phyloP scores from a whole-genome alignment of 2,888 invertebrate genomes.

The Chrysotoxum bicinctum region DNA sequence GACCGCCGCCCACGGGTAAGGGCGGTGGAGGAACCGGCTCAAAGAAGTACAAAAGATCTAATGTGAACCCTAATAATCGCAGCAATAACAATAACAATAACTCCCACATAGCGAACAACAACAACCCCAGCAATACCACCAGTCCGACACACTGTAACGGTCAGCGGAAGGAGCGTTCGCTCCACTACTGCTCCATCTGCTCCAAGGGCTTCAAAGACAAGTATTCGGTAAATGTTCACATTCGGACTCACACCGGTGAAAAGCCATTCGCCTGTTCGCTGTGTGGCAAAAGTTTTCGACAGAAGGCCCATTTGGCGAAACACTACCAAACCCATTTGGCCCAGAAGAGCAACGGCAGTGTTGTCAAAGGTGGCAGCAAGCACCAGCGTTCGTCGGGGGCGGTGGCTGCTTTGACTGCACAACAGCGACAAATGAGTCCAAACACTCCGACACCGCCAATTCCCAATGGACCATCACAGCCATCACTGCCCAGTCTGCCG shows the following conservation, averaged over 20 bases:
- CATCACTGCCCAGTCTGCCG: constrained; percentile 76
- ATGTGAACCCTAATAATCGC: constrained; percentile 81
- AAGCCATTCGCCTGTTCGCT: constrained; percentile 97
- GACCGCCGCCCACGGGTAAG: constrained; percentile 76
- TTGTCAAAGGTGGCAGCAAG: constrained; percentile 82
- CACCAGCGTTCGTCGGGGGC: constrained; percentile 74
- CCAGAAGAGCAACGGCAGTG: constrained; percentile 88
- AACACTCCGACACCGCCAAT: constrained; percentile 71
- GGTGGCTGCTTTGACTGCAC: constrained; percentile 65
- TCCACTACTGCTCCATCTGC: constrained; percentile 96
- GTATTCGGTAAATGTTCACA: constrained; percentile 98
- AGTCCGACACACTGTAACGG: constrained; percentile 83
- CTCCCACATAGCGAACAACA: constrained; percentile 76
- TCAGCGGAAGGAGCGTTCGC: constrained; percentile 91
- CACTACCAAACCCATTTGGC: constrained; percentile 96
- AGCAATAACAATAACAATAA: constrained; percentile 73
- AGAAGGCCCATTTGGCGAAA: constrained; percentile 95
- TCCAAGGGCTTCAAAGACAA: constrained; percentile 97
- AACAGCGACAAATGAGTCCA: constrained; percentile 76
- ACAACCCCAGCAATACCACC: constrained; percentile 78
- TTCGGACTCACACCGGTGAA: constrained; percentile 98
- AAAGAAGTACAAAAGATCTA: constrained; percentile 88
- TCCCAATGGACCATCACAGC: constrained; percentile 65
- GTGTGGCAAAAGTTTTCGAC: constrained; percentile 96
- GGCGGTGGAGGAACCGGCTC: constrained; percentile 81